These are phyloP conservation scores for Sebastes steindachneri DNA, from an alignment of 2,797 vertebrate species.

Conservation along the genomic window DNA sequence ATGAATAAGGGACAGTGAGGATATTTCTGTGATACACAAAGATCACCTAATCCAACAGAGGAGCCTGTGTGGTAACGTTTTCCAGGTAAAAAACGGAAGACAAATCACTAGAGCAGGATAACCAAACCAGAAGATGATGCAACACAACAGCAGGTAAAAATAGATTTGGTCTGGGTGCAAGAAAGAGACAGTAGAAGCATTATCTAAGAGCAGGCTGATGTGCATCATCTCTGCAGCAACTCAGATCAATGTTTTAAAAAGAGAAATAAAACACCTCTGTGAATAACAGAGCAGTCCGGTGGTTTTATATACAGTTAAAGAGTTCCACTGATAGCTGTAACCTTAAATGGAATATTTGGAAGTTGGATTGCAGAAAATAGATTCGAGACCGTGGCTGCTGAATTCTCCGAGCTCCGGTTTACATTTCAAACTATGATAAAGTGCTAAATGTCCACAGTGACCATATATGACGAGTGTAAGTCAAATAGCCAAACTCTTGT, in stretches of 20 bases:
- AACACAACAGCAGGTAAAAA: slow-evolving; percentile 38
- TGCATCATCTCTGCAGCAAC: neutral
- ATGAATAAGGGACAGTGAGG: neutral
- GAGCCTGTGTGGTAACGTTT: neutral
- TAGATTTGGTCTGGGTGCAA: slow-evolving; percentile 10
- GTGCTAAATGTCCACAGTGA: slow-evolving; percentile 55
- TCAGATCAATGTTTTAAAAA: slow-evolving; percentile 8
- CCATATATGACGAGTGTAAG: slow-evolving; percentile 61
- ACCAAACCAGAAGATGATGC: slow-evolving; percentile 39
- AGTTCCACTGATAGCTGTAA: neutral
- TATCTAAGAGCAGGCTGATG: slow-evolving; percentile 28
- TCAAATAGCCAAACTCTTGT: slow-evolving; percentile 34
- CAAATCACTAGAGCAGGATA: neutral
- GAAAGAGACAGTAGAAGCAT: slow-evolving; percentile 3
- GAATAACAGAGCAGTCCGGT: neutral
- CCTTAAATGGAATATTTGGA: slow-evolving; percentile 64
- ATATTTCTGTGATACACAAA: neutral
- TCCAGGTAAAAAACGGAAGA: neutral
- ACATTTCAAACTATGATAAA: slow-evolving; percentile 64
- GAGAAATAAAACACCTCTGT: slow-evolving; percentile 3
- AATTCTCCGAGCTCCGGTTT: slow-evolving; percentile 46
- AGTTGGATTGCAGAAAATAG: slow-evolving; percentile 28
- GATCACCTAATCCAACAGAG: neutral
- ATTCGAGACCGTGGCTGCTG: neutral
- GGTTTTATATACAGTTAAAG: neutral